phyloP scores from a whole-genome alignment of 1,140 invertebrate genomes.

The Musca vetustissima region DNA sequence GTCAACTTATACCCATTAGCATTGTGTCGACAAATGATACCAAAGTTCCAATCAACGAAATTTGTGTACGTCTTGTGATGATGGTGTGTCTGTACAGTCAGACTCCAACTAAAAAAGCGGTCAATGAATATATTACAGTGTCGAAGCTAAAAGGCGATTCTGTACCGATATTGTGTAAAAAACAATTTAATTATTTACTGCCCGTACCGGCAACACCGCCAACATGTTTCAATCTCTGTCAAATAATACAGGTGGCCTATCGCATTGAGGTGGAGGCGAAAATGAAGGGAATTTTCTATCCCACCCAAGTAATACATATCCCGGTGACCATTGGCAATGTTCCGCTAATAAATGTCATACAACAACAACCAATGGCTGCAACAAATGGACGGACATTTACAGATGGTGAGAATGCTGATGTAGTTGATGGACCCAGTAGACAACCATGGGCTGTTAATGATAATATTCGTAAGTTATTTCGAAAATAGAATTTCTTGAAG shows the following conservation, averaged over 20 bases:
- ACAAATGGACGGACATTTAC: slow-evolving; percentile 27
- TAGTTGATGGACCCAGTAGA: neutral
- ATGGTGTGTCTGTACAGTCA: slow-evolving; percentile 54
- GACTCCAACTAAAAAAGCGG: slow-evolving; percentile 59
- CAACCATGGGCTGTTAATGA: neutral
- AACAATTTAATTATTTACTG: slow-evolving; percentile 51
- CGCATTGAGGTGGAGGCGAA: slow-evolving; percentile 62
- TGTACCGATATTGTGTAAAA: slow-evolving; percentile 53
- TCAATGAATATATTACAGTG: slow-evolving; percentile 60
- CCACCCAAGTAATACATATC: slow-evolving; percentile 56
- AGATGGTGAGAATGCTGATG: neutral
- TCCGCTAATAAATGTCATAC: slow-evolving; percentile 44
- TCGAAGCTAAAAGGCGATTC: slow-evolving; percentile 57
- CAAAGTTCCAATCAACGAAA: slow-evolving; percentile 55
- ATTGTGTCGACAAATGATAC: slow-evolving; percentile 52
- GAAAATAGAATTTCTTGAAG: neutral
- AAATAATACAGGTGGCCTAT: slow-evolving; percentile 71
- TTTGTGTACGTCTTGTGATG: slow-evolving; percentile 58
- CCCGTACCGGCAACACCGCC: slow-evolving; percentile 70
- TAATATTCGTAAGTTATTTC: slow-evolving; percentile 4
- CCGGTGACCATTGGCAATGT: slow-evolving; percentile 63
- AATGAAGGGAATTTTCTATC: slow-evolving; percentile 52
- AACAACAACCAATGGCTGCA: slow-evolving; percentile 22
- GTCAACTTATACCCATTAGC: slow-evolving; percentile 40
- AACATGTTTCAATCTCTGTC: slow-evolving; percentile 69